Evolutionary conservation across 2,113 vertebrate genomes (phyloP).

Genomic region (Actenoides hombroni): DNA sequence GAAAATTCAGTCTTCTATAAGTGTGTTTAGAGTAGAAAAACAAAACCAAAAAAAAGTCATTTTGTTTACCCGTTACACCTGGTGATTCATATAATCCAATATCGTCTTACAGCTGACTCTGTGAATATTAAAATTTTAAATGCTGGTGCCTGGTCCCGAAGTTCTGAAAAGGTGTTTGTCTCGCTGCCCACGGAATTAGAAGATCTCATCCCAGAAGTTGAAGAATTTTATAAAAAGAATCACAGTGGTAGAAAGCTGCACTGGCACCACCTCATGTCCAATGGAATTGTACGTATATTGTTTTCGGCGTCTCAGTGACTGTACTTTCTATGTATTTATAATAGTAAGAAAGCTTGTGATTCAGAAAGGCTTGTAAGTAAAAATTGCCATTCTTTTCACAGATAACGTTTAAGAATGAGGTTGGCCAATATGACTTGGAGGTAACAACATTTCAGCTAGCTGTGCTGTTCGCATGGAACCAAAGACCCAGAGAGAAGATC

Average conservation of each 20-base stretch:
- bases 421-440: slow-evolving; percentile 97
- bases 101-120: slow-evolving; percentile 86
- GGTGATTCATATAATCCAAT: background rate
- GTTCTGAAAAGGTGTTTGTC: slow-evolving; percentile 98
- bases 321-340: background rate
- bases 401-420: slow-evolving; percentile 99
- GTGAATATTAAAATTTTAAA: slow-evolving; percentile 99
- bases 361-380: background rate
- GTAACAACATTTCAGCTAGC: slow-evolving; percentile 98
- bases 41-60: background rate
- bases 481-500: slow-evolving; percentile 97
- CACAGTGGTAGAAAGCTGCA: slow-evolving; percentile 98
- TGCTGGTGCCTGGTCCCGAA: slow-evolving; percentile 97
- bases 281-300: slow-evolving; percentile 92
- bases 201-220: slow-evolving; percentile 97
- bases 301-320: background rate
- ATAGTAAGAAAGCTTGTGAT: background rate
- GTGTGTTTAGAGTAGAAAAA: background rate
- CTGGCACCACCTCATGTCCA: slow-evolving; percentile 99
- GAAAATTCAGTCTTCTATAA: background rate
- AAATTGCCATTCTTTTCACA: slow-evolving; percentile 53
- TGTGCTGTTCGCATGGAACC: slow-evolving; percentile 98
- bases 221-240: slow-evolving; percentile 99
- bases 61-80: background rate
- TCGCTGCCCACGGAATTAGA: slow-evolving; percentile 96